Evolutionary conservation across 2,888 invertebrate species (phyloP), one percentile per base, ranked within the genome.

Genomic region (Drosophila diplacantha): DNA sequence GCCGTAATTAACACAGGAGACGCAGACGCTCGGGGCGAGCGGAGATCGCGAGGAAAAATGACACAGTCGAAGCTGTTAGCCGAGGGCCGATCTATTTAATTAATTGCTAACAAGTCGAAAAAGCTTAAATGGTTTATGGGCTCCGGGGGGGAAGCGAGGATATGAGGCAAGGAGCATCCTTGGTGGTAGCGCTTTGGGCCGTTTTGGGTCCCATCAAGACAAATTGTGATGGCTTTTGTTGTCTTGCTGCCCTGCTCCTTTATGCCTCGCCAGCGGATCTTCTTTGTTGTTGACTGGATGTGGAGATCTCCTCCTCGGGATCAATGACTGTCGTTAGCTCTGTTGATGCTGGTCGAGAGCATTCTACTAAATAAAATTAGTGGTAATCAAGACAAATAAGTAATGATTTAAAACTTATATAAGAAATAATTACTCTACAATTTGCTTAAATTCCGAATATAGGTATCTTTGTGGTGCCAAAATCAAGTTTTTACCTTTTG

Each of bases 101-200:
- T 81, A 81, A 81, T 81, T 81, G 74, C 83, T 81, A 84, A 84
- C 84, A 84, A 84, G 81, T 73, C 56, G 72, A 82, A 82, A 80
- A 80, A 80, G 80, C 73, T 84, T 83, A 84, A 84, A 81, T 84
- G 81, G 67, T 77, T 82, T 82, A 78, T 82, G 71, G 46, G 18
- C 11, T 12, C 16, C 12, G 14, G 31, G 32, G 37, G 11, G 3
- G 16, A 9, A 12, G 22, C 12, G 26, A n/a, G 31, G 35, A 18
- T 6, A 6, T 2, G 5, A 43, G 16, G 44, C 7, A 14, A n/a
- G 47, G 24, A 44, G 52, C 65, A 56, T 61, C 62, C 71, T 68
- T 65, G 65, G 65, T 73, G 77, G 68, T 62, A 76, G 47, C 70
- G 69, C 73, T 82, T 70, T 67, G 67, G 73, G 66, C 56, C 62